Conservation (phyloP, 1,140 invertebrate species). For the Drosophila nasuta region DNA sequence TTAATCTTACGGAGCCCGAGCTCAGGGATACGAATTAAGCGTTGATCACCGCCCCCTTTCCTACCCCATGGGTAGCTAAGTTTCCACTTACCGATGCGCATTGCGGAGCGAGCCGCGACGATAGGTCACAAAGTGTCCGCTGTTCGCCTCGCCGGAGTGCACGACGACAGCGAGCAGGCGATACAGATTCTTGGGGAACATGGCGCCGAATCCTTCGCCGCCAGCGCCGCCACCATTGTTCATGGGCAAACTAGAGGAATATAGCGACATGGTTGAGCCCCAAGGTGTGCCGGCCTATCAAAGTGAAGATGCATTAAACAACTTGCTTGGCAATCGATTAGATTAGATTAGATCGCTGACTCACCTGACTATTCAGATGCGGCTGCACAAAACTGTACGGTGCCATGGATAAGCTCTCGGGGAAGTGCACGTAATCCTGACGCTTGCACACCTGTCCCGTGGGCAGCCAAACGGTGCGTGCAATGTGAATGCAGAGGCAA, state of each 20-base stretch:
- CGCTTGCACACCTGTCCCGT: slow-evolving; percentile 92
- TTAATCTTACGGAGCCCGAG: too few relatives aligned
- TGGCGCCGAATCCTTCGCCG: slow-evolving; percentile 74
- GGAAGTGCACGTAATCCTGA: slow-evolving; percentile 93
- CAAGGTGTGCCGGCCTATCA: slow-evolving; percentile 80
- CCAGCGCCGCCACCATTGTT: slow-evolving; percentile 67
- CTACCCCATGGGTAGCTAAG: too few relatives aligned
- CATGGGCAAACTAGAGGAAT: slow-evolving; percentile 79
- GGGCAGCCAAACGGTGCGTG: slow-evolving; percentile 92
- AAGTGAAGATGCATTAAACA: not conserved
- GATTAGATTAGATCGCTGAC: not conserved
- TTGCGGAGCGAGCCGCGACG: slow-evolving; percentile 89
- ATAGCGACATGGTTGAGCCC: slow-evolving; percentile 82
- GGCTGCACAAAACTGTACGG: slow-evolving; percentile 90
- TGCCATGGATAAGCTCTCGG: slow-evolving; percentile 92
- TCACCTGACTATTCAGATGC: slow-evolving; percentile 85
- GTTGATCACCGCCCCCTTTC: too few relatives aligned
- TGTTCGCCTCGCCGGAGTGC: slow-evolving; percentile 93
- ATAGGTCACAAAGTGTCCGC: slow-evolving; percentile 97
- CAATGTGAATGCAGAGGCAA: slow-evolving; percentile 91
- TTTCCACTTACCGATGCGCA: slow-evolving; percentile 85
- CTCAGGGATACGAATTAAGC: too few relatives aligned
- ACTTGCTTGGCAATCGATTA: not conserved
- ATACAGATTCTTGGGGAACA: slow-evolving; percentile 87
- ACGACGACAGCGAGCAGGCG: slow-evolving; percentile 94